Evolutionary conservation across 2,888 invertebrate species (phyloP).

Genomic region (Spialia ferax): DNA sequence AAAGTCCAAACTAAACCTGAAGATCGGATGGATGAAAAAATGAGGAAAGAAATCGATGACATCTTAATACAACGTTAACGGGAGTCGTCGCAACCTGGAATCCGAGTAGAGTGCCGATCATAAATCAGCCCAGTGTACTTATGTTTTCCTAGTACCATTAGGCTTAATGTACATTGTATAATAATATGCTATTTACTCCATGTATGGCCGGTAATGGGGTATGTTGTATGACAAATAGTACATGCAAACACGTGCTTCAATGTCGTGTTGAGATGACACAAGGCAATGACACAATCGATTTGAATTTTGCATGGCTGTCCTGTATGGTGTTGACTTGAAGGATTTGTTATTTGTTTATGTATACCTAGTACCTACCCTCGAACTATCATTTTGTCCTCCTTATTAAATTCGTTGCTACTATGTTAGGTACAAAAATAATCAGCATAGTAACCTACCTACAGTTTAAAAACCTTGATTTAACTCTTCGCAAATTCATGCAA

Average conservation of each 20-base stretch:
- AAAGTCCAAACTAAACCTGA: no score
- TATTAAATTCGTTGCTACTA: no score
- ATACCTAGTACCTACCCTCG: no score
- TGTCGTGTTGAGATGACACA: slow-evolving; percentile 9
- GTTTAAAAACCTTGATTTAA: no score
- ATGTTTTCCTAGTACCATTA: slow-evolving; percentile 35
- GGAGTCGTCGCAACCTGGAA: slow-evolving; percentile 9
- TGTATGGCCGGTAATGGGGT: slow-evolving; percentile 26
- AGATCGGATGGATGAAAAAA: neutral
- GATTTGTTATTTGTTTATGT: slow-evolving; percentile 11
- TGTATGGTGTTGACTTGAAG: slow-evolving; percentile 11
- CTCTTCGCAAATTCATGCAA: no score
- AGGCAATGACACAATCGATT: slow-evolving; percentile 29
- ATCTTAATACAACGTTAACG: neutral
- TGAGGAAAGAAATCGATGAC: neutral
- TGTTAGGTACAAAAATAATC: no score
- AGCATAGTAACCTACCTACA: no score
- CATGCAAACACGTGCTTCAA: neutral
- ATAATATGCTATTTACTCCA: slow-evolving; percentile 11
- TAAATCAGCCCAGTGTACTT: slow-evolving; percentile 24
- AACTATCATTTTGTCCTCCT: no score
- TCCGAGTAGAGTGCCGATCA: slow-evolving; percentile 1
- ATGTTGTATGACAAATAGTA: slow-evolving; percentile 34
- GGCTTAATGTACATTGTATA: slow-evolving; percentile 26
- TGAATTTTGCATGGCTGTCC: slow-evolving; percentile 21